phyloP scores from a whole-genome alignment of 35 echinoderm and acorn worm species.

The Apostichopus californicus region DNA sequence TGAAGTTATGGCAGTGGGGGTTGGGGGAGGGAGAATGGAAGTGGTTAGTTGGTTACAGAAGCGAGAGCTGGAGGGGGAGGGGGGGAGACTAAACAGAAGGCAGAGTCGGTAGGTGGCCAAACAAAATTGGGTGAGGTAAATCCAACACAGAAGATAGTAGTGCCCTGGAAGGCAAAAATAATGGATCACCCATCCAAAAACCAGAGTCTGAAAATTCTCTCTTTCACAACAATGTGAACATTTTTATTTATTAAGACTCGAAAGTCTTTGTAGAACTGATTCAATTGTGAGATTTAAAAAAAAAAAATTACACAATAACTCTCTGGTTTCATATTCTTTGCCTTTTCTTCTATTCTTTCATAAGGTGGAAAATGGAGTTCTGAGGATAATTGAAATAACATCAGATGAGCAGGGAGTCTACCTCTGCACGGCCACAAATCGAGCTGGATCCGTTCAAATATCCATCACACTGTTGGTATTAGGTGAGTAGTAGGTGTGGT shows the following conservation, averaged over 20 bases:
- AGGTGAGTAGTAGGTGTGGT: slow-evolving; percentile 60
- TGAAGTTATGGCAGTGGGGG: neutral
- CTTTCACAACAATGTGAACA: neutral
- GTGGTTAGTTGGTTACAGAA: too few species aligned
- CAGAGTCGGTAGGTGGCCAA: too few species aligned
- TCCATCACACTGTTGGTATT: slow-evolving; percentile 62
- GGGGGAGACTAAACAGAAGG: too few species aligned
- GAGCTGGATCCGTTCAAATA: slow-evolving; percentile 57
- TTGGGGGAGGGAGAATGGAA: neutral
- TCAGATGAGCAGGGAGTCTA: slow-evolving; percentile 83
- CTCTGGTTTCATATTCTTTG: neutral
- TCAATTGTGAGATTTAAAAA: too few species aligned
- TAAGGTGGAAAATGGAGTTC: slow-evolving; percentile 62
- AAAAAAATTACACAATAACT: too few species aligned
- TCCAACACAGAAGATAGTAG: too few species aligned
- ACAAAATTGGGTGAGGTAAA: too few species aligned
- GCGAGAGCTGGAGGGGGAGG: too few species aligned
- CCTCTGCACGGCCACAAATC: slow-evolving; percentile 81
- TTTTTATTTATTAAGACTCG: too few species aligned
- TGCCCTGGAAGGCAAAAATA: too few species aligned
- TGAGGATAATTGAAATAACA: slow-evolving; percentile 63
- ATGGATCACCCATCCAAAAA: too few species aligned
- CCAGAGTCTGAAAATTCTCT: neutral
- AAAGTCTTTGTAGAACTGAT: too few species aligned
- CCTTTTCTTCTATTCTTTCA: neutral